Base-by-base conservation (phyloP, 2,113 vertebrate genomes). In the Leptocoma aspasia region DNA sequence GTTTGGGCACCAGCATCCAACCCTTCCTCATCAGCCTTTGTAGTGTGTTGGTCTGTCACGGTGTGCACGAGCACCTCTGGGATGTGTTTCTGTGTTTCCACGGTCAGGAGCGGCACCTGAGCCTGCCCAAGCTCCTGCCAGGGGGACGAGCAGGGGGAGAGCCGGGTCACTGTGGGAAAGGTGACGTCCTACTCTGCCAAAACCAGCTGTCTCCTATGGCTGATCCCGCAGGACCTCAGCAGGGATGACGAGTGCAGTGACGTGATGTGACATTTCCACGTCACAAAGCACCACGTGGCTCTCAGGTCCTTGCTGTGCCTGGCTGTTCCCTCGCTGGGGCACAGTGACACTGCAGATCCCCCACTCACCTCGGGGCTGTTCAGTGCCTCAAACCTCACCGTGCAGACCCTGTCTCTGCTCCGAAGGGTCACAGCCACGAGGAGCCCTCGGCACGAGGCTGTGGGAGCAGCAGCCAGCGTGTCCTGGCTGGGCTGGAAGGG, bases 321-420 rank as follows among this genome's bases (percentile, higher is more conserved):
- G 3, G 8, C 18, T 1, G 5, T 23, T 24, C 33, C 70, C 37
- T 18, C 0, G 0, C 73, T 21, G 0, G 1, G 60, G 47, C 41
- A 2, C 3, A 1, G 30, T 0, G 20, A 35, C 82, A 4, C 77
- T 1, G 3, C 28, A 37, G 1, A 19, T 3, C 23, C 33, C 82
- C n/a, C 12, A 0, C 42, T 54, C 9, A 0, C 6, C 0, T 1
- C 1, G n/a, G 10, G 64, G 22, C 71, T 21, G 0, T 2, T 35
- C 28, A 3, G 27, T 0, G 1, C 33, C 89, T 13, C 30, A 9
- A 22, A 17, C 18, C 50, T 19, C 37, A 0, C 0, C 2, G 1
- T 18, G 53, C n/a, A 37, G 33, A 3, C 39, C 39, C 71, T 7
- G 0, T 10, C 61, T 49, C 35, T 0, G 10, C n/a, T 13, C 66